A percentile compares a stretch with the other conserved stretches of the same genome.
Evolutionary conservation across 2,888 invertebrate genomes (phyloP).

Genomic region (Chelonus formosanus): DNA sequence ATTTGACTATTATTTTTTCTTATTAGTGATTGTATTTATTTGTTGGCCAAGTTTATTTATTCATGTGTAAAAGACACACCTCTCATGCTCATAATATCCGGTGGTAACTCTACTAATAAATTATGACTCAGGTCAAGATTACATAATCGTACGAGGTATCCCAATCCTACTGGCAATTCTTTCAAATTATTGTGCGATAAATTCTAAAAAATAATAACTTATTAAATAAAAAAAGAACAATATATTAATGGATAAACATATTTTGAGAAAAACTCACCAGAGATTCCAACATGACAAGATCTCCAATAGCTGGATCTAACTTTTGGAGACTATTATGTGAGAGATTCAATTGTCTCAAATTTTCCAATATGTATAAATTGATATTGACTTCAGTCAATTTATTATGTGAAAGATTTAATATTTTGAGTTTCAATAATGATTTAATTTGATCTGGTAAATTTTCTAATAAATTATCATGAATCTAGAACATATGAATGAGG

Average conservation of each 20-base stretch:
- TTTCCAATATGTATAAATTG: constrained; percentile 75
- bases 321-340: constrained; percentile 77
- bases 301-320: constrained; percentile 78
- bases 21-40: not conserved
- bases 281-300: constrained; percentile 80
- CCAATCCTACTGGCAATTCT: constrained; percentile 80
- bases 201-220: constrained; percentile 68
- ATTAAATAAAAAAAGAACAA: too few species aligned
- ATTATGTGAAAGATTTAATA: constrained; percentile 76
- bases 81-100: constrained; percentile 83
- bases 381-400: constrained; percentile 72
- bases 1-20: not conserved
- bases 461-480: constrained; percentile 84
- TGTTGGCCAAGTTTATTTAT: not conserved
- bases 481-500: constrained; percentile 65
- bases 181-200: constrained; percentile 80
- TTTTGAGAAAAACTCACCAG: constrained; percentile 68
- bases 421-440: constrained; percentile 73
- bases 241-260: too few species aligned
- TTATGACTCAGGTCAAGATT: constrained; percentile 80
- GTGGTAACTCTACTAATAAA: constrained; percentile 77
- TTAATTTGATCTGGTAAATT: constrained; percentile 79
- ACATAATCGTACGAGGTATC: constrained; percentile 81
- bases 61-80: constrained; percentile 67
- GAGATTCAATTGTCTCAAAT: constrained; percentile 76